Base-by-base conservation (phyloP, 2,797 vertebrate species). In the Anisognathus igniventris region DNA sequence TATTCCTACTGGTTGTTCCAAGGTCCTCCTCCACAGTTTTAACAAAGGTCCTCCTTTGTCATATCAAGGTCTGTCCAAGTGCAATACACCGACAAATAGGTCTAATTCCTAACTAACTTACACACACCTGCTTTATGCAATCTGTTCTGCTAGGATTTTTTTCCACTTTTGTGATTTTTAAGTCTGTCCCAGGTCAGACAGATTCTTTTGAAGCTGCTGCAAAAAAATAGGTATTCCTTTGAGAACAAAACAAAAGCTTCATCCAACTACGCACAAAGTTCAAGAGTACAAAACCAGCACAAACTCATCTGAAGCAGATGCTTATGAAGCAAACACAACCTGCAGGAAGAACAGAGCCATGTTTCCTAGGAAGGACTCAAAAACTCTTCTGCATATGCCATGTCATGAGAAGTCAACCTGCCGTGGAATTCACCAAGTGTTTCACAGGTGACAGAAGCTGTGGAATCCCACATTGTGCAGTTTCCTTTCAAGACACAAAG, bases 381-480 rank as follows among this genome's bases (percentile, higher is more conserved):
- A 79, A 60, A 25, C 20, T 81, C 25, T 70, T 58, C 12, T 81
- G 35, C 14, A n/a, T 3, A 3, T 40, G 54, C 33, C 66, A 35
- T 0, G 0, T 8, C 24, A 33, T 2, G 2, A 86, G 21, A 45
- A 45, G 23, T 27, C 61, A 71, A 65, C 39, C 14, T 35, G 71
- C 75, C 54, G 33, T 4, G 27, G 13, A 58, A 74, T 19, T 45
- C 5, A 16, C 27, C 33, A 7, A 11, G 28, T 33, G 31, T 21
- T 7, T 40, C 33, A 77, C 12, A 62, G 48, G 37, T 8, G 10
- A 67, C 42, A 86, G 45, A 60, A 83, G 62, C 33, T 72, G 39
- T 48, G 4, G 2, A 79, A 51, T 14, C 48, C 56, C 9, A 27
- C 23, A 31, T 23, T 9, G 5, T 2, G 1, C 1, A 0, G 17